A percentile compares a stretch with the other conserved stretches of the same genome.
Conservation (phyloP, 2,113 vertebrate genomes). For the Craseonycteris thonglongyai region DNA sequence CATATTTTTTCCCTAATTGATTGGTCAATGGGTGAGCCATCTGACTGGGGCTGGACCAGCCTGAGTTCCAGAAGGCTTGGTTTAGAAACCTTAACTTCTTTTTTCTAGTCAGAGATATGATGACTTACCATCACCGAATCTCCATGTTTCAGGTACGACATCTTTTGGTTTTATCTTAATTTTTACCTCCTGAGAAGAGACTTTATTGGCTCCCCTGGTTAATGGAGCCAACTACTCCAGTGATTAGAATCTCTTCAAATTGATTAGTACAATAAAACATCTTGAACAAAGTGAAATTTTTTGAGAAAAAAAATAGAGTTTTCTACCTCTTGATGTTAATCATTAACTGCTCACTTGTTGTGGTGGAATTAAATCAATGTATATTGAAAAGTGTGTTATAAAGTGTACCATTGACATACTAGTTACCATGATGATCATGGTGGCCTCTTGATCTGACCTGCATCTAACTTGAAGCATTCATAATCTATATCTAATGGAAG, state of each 20-base stretch:
- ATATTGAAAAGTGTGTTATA: not conserved
- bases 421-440: not conserved
- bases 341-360: not conserved
- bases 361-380: not conserved
- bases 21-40: not conserved
- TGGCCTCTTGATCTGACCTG: not conserved
- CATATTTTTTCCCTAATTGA: not conserved
- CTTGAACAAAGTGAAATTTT: not conserved
- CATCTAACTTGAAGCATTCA: not conserved
- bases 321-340: not conserved
- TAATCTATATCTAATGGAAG: not conserved
- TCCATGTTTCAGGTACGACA: too few relatives aligned
- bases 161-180: not conserved
- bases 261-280: not conserved
- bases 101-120: not conserved
- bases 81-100: not conserved
- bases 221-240: fast-evolving
- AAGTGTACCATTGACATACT: not conserved
- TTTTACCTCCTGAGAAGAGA: not conserved
- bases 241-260: not conserved
- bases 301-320: not conserved
- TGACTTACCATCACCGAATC: not conserved
- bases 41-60: not conserved
- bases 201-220: fast-evolving
- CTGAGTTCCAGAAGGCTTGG: not conserved